phyloP scores from a whole-genome alignment of 2,888 invertebrate species.

The Coleophora deauratella region DNA sequence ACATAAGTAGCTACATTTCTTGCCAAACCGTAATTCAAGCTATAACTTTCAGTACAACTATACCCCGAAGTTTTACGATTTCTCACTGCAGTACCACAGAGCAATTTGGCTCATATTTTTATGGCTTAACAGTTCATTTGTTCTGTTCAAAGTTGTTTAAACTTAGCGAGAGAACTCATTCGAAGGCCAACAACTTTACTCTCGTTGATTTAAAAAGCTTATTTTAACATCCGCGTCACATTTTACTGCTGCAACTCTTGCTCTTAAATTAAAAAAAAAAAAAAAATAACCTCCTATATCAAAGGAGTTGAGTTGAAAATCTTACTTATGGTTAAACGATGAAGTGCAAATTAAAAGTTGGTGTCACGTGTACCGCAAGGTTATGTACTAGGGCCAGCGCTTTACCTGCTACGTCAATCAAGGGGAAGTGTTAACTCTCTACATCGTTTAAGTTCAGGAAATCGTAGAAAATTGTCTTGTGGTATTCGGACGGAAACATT shows the following conservation, averaged over 20 bases:
- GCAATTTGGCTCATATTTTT: background rate
- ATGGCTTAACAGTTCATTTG: slow-evolving; percentile 11
- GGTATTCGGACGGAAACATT: no score
- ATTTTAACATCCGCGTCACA: slow-evolving; percentile 52
- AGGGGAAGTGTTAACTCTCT: slow-evolving; percentile 25
- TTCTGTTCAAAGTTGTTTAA: no score
- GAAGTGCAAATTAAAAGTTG: slow-evolving; percentile 18
- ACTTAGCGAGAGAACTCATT: slow-evolving; percentile 27
- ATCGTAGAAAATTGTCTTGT: no score
- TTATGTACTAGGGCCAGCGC: slow-evolving; percentile 23
- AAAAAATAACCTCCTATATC: slow-evolving; percentile 17
- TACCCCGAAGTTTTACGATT: slow-evolving; percentile 1
- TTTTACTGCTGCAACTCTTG: slow-evolving; percentile 24
- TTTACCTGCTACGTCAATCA: slow-evolving; percentile 28
- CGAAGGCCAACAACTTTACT: slow-evolving; percentile 58
- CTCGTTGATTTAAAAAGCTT: slow-evolving; percentile 49
- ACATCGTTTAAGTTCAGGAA: background rate
- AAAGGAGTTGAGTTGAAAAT: slow-evolving; percentile 24
- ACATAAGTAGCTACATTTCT: no score
- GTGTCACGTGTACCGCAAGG: slow-evolving; percentile 32
- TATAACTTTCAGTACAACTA: slow-evolving; percentile 3
- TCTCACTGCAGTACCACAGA: slow-evolving; percentile 3
- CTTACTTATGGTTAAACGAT: background rate
- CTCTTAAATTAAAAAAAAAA: slow-evolving; percentile 15
- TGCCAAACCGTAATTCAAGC: no score